A percentile compares a stretch with the other conserved stretches of the same genome.
phyloP scores from a whole-genome alignment of 2,113 vertebrate species.

The Xyrauchen texanus region DNA sequence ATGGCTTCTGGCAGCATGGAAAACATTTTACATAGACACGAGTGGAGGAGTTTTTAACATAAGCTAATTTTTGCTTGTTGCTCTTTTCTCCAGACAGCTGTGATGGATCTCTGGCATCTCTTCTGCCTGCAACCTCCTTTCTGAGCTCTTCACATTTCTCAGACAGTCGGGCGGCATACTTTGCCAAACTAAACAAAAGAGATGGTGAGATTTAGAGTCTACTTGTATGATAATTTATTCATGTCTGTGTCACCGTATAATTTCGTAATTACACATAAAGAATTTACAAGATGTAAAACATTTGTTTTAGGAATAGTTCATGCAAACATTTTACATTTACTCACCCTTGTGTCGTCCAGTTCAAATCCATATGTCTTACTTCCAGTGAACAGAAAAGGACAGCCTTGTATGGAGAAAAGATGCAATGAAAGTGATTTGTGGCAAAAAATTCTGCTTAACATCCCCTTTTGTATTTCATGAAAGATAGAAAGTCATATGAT shows the following conservation, averaged over 20 bases:
- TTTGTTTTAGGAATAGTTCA: not conserved
- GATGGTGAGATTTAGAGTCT: constrained; percentile 81
- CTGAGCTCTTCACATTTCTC: constrained; percentile 90
- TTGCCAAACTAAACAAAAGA: constrained; percentile 89
- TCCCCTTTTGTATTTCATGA: no score
- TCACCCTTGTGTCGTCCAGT: no score
- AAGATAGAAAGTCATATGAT: no score
- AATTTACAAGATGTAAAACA: not conserved
- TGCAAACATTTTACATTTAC: no score
- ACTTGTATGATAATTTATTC: not conserved
- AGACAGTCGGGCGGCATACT: constrained; percentile 81
- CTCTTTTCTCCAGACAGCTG: constrained; percentile 83
- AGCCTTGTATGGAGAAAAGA: no score
- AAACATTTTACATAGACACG: not conserved
- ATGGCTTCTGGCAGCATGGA: no score
- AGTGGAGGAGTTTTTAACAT: constrained; percentile 4
- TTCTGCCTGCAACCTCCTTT: constrained; percentile 83
- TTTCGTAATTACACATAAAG: not conserved
- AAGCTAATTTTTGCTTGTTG: constrained; percentile 25
- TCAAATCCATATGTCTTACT: no score
- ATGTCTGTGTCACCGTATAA: not conserved
- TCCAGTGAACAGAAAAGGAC: no score
- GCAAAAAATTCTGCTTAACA: no score
- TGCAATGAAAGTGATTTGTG: no score
- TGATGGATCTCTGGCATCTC: constrained; percentile 80